These are phyloP conservation scores for Autographa pulchrina DNA, from an alignment of 2,888 invertebrate genomes.

Conservation along the genomic window DNA sequence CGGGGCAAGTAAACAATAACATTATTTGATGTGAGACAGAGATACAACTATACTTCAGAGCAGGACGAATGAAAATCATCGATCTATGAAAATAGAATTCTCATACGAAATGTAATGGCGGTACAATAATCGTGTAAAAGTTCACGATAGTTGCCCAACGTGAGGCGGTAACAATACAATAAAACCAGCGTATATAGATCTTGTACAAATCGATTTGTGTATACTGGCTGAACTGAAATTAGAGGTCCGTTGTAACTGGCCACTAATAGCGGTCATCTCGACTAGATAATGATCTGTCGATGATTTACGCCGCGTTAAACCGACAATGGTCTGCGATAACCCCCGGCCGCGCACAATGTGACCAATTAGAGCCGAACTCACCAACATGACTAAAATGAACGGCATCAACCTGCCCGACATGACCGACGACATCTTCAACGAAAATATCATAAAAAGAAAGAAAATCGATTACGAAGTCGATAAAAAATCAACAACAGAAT, in stretches of 20 bases:
- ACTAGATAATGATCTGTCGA: conserved; percentile 86
- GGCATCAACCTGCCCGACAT: conserved; percentile 77
- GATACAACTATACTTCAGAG: conserved; percentile 67
- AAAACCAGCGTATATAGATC: conserved; percentile 70
- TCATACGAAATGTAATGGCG: conserved; percentile 86
- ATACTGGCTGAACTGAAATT: conserved; percentile 62
- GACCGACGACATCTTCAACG: conserved; percentile 80
- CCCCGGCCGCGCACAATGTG: conserved; percentile 80
- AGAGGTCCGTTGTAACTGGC: conserved; percentile 71
- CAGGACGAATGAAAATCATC: conserved; percentile 74
- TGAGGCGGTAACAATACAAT: conserved; percentile 79
- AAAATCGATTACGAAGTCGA: conserved; percentile 69
- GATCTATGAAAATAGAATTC: conserved; percentile 88
- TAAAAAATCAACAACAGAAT: conserved; percentile 54
- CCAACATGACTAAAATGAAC: conserved; percentile 84
- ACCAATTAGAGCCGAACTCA: conserved; percentile 80
- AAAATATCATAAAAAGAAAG: conserved; percentile 75
- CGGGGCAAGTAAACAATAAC: conserved; percentile 86
- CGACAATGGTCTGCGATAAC: conserved; percentile 84
- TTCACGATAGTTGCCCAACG: conserved; percentile 87
- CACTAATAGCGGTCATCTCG: conserved; percentile 79
- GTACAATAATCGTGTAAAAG: conserved; percentile 88
- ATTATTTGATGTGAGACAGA: conserved; percentile 78
- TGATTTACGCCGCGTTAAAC: conserved; percentile 87
- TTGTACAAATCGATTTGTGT: conserved; percentile 73